Percentiles rank a stretch among this genome's conserved stretches.
These are phyloP conservation scores for Hemithea aestivaria DNA, from an alignment of 2,888 invertebrate species.

Conservation along the genomic window DNA sequence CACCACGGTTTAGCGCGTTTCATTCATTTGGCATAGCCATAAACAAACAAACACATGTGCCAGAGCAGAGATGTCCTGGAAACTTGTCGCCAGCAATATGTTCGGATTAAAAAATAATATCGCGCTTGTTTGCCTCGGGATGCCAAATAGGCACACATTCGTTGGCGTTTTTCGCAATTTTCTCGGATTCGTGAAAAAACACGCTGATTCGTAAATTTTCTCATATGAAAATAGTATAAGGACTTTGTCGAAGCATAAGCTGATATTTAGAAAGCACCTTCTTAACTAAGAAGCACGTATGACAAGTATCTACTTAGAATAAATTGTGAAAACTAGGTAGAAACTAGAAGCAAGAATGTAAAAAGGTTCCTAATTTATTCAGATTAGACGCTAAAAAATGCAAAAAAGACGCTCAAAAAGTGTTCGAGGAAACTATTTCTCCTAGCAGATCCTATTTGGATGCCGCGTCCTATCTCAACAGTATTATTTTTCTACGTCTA, in stretches of 20 bases:
- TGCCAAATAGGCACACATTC: slow-evolving; percentile 30
- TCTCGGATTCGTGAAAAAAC: slow-evolving; percentile 11
- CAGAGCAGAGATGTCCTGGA: slow-evolving; percentile 40
- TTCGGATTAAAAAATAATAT: slow-evolving; percentile 68
- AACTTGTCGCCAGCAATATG: slow-evolving; percentile 67
- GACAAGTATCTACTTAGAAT: no score
- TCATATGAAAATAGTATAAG: background rate
- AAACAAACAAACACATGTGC: slow-evolving; percentile 51
- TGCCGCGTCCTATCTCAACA: no score
- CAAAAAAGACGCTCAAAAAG: no score
- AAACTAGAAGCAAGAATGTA: no score
- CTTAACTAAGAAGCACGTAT: no score
- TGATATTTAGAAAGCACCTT: no score
- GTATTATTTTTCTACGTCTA: slow-evolving; percentile 8
- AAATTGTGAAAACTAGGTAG: no score
- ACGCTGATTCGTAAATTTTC: background rate
- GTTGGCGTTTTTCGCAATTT: slow-evolving; percentile 21
- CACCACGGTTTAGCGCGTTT: slow-evolving; percentile 31
- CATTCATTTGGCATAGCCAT: slow-evolving; percentile 41
- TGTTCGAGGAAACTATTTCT: no score
- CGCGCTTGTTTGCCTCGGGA: slow-evolving; percentile 37
- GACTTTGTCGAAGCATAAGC: no score
- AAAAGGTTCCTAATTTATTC: no score
- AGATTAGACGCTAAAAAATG: no score
- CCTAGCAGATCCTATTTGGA: no score